Evolutionary conservation across 2,888 invertebrate genomes (phyloP).

Genomic region (Sclerodermus sp.): DNA sequence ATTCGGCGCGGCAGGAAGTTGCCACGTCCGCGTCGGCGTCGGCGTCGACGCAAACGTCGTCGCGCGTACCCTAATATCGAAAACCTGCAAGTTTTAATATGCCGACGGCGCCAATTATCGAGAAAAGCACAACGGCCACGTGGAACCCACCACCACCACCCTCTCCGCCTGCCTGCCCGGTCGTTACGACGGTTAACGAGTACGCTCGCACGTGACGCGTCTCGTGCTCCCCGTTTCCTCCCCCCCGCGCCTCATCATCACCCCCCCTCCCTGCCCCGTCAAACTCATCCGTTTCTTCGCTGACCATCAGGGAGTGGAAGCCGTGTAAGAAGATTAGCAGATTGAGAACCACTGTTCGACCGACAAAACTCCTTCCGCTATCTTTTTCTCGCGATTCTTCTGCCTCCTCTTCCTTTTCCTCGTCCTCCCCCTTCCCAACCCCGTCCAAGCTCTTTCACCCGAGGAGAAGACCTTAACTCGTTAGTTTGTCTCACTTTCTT

Average conservation of each 20-base stretch:
- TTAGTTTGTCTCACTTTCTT: no score
- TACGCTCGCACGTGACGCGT: constrained; percentile 47
- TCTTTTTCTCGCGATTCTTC: no score
- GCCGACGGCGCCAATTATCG: constrained; percentile 43
- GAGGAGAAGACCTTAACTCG: no score
- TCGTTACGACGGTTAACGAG: constrained; percentile 53
- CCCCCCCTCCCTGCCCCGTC: no score
- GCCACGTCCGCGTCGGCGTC: background rate
- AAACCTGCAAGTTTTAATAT: constrained; percentile 29
- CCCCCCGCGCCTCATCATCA: background rate
- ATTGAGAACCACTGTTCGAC: constrained; percentile 46
- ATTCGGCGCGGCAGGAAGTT: constrained; percentile 1
- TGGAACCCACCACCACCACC: no score
- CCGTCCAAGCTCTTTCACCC: no score
- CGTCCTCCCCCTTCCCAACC: no score
- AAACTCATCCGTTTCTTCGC: no score
- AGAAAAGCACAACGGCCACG: constrained; percentile 45
- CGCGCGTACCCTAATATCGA: constrained; percentile 19
- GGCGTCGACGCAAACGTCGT: no score
- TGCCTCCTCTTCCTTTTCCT: no score
- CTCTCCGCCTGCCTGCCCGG: no score
- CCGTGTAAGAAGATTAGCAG: background rate
- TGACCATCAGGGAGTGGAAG: no score
- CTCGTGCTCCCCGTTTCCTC: background rate
- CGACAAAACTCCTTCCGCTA: constrained; percentile 29